Evolutionary conservation across 2,113 vertebrate species (phyloP).

Genomic region (Rhea pennata): DNA sequence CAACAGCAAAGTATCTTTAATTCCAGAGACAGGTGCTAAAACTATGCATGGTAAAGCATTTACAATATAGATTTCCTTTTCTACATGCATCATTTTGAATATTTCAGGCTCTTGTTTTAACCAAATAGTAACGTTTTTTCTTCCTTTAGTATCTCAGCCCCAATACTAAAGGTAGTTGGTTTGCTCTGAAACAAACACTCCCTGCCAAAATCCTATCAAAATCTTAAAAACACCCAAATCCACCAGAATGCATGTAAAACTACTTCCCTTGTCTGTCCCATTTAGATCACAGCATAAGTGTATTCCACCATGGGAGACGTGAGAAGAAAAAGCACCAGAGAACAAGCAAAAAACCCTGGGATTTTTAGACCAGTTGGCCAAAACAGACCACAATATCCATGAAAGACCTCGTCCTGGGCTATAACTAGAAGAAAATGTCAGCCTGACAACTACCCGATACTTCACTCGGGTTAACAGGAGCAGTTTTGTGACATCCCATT

Average conservation of each 20-base stretch:
- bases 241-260: not conserved
- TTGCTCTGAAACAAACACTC: not conserved
- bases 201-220: not conserved
- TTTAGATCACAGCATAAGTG: not conserved
- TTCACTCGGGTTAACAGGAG: not conserved
- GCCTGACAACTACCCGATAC: not conserved
- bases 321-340: not conserved
- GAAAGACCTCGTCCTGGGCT: not conserved
- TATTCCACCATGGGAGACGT: not conserved
- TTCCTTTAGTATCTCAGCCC: not conserved
- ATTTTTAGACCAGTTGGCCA: not conserved
- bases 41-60: not conserved
- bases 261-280: not conserved
- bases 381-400: accelerated
- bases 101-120: too few relatives aligned
- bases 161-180: too few relatives aligned
- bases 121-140: not conserved
- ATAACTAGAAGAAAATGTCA: not conserved
- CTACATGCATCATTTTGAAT: accelerated
- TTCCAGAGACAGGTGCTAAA: not conserved
- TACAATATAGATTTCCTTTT: accelerated
- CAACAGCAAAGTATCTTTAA: not conserved
- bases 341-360: not conserved
- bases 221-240: not conserved
- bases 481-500: not conserved